Percentiles rank a stretch among this genome's conserved stretches.
phyloP scores from a whole-genome alignment of 1,140 invertebrate genomes.

The Drosophila pseudoobscura region DNA sequence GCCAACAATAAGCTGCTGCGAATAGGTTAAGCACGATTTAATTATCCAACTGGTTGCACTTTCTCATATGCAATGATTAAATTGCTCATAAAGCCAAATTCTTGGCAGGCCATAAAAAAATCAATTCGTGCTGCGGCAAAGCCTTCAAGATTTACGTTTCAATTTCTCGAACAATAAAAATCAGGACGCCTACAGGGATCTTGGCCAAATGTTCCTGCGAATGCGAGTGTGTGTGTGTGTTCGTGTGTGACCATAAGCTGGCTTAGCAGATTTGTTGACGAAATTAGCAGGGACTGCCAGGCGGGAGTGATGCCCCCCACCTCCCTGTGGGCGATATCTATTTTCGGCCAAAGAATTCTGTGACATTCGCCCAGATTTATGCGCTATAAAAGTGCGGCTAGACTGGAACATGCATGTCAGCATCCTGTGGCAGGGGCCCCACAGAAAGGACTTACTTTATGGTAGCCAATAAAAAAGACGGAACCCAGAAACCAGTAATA shows the following conservation, averaged over 20 bases:
- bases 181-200: conserved; percentile 20
- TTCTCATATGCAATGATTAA: conserved; percentile 27
- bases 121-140: conserved; percentile 32
- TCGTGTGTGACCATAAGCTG: conserved; percentile 37
- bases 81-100: conserved; percentile 23
- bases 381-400: conserved; percentile 65
- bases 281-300: conserved; percentile 41
- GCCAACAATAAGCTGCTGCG: conserved; percentile 15
- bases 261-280: conserved; percentile 52
- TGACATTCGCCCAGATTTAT: conserved; percentile 69
- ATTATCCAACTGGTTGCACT: conserved; percentile 24
- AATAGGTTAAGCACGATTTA: conserved; percentile 6
- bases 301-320: no score
- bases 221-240: conserved; percentile 1
- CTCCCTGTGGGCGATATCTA: conserved; percentile 34
- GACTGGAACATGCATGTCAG: conserved; percentile 38
- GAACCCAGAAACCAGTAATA: conserved; percentile 25
- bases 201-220: neutral
- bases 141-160: conserved; percentile 55
- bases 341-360: conserved; percentile 50
- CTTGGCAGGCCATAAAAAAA: conserved; percentile 36
- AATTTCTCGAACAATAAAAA: conserved; percentile 52
- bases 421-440: conserved; percentile 1
- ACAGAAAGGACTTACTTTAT: conserved; percentile 48
- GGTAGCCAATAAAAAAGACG: conserved; percentile 49